A percentile compares a stretch with the other conserved stretches of the same genome.
Evolutionary conservation across 2,113 vertebrate species (phyloP).

Genomic region (Notarius quadriscutis): DNA sequence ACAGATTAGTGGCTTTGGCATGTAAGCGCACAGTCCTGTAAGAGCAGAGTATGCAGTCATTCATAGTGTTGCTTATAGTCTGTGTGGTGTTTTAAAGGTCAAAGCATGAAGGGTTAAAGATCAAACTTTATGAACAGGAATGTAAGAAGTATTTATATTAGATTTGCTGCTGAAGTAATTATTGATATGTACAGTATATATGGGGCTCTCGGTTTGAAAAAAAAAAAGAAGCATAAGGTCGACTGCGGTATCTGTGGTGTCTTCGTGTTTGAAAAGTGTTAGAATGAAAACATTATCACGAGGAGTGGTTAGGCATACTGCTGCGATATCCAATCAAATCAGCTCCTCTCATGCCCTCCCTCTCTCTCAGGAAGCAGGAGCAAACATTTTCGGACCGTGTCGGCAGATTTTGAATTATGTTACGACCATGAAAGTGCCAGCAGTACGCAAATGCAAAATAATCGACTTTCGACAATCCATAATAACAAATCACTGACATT

Average conservation of each 20-base stretch:
- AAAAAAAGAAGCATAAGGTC: neutral
- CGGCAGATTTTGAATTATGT: neutral
- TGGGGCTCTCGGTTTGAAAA: neutral
- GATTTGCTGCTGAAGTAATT: neutral
- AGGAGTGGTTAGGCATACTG: neutral
- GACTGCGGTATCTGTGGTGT: neutral
- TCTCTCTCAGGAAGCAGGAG: neutral
- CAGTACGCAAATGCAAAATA: neutral
- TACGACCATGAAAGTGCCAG: neutral
- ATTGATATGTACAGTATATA: neutral
- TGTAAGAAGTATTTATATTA: neutral
- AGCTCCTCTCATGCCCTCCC: neutral
- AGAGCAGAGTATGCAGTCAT: constrained; percentile 3
- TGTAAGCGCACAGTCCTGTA: constrained; percentile 6
- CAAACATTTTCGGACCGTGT: neutral
- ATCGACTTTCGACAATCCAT: neutral
- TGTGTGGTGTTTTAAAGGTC: constrained; percentile 12
- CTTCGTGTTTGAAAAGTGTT: too few species aligned
- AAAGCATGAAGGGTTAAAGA: neutral
- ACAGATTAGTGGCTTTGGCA: constrained; percentile 31
- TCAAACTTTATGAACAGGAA: constrained; percentile 6
- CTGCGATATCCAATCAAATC: neutral
- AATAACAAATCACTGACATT: neutral
- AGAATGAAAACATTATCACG: neutral
- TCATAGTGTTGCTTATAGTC: constrained; percentile 1